Evolutionary conservation across 2,797 vertebrate species (phyloP).

Genomic region (Scolopax bukidnonensis): DNA sequence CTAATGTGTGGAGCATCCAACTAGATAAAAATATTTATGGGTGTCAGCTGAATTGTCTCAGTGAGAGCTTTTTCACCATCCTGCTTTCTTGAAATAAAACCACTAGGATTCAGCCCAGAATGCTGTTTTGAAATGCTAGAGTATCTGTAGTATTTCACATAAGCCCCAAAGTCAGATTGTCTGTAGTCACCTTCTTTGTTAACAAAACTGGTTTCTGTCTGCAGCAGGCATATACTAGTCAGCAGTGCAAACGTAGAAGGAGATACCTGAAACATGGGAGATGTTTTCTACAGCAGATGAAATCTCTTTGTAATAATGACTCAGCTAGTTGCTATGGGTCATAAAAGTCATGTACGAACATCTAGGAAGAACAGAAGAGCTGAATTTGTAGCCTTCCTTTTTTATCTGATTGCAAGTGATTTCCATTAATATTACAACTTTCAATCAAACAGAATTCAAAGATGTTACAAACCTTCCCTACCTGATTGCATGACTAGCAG

Average conservation of each 20-base stretch:
- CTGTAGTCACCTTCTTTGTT: background rate
- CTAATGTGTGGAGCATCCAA: background rate
- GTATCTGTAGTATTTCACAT: background rate
- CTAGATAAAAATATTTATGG: background rate
- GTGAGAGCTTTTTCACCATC: background rate
- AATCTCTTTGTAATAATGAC: background rate
- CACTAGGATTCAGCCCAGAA: background rate
- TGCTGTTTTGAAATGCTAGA: background rate
- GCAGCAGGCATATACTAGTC: background rate
- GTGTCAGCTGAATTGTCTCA: background rate
- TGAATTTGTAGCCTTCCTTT: background rate
- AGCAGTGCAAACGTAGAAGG: background rate
- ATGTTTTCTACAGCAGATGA: background rate
- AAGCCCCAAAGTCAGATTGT: background rate
- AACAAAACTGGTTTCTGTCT: background rate
- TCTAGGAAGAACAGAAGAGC: background rate
- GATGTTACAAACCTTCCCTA: background rate
- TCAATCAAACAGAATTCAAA: conserved; percentile 28
- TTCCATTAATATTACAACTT: background rate
- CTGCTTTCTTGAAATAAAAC: background rate
- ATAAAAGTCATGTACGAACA: background rate
- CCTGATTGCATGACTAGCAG: background rate
- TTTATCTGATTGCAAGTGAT: background rate
- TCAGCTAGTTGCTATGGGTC: background rate
- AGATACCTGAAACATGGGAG: background rate